Base-by-base conservation (phyloP, 2,113 vertebrate species). In the Caranx ignobilis region DNA sequence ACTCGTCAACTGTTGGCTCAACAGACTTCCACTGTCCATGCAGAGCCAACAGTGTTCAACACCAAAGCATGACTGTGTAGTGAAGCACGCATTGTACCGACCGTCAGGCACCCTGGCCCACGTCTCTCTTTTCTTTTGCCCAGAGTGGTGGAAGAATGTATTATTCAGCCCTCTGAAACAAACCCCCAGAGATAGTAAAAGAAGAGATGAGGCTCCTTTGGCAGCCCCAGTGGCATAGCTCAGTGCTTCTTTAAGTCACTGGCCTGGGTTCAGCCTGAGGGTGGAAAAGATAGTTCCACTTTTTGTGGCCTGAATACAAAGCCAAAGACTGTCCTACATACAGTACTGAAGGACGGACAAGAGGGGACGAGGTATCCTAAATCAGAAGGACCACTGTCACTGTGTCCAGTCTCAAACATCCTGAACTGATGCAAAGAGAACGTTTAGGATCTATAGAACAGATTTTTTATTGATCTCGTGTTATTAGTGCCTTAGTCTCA, bases 161-260 rank as follows among this genome's bases (percentile, higher is more conserved):
- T 68, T 39, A 3, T 18, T 73, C 11, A 65, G 50, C 16, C 11
- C n/a, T 48, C 41, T 39, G 32, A 69, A 61, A 66, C 19, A 77
- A 81, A 60, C 18, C 60, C 16, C 21, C 11, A 11, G 65, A 61
- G 37, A 45, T 39, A 41, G 31, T 18, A 21, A 34, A 32, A 57
- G 48, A 81, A 11, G 54, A 55, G 56, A 10, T 3, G 37, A 61
- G 60, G 56, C 45, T 32, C 43, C 1, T 37, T 32, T 79, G 82
- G 61, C 76, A 78, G 57, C 73, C 59, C 41, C 35, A 6, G 59
- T 37, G 41, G 48, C 63, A 11, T 5, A 48, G 31, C 41, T 52
- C 48, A 19, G 18, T 52, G 19, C 7, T 52, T 52, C 26, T 11
- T 54, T 45, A 32, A 32, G 37, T 34, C 31, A 6, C n/a, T 11